Base-by-base conservation (phyloP, 2,888 invertebrate genomes). In the Clostera curtula region DNA sequence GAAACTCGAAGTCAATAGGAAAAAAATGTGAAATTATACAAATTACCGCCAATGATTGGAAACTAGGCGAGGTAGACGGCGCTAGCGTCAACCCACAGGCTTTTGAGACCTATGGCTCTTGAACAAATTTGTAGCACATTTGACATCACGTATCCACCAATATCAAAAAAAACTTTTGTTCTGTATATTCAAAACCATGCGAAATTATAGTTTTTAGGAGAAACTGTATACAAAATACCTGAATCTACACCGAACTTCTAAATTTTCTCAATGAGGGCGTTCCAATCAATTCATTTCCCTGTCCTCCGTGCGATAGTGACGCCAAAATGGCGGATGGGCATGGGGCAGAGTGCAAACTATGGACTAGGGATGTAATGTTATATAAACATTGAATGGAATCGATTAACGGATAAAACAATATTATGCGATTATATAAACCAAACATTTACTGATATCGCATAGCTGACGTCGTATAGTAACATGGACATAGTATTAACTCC, bases 251-350 rank as follows among this genome's bases (percentile, higher is more conserved):
- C 12, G 40, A 68, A 61, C 64, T 71, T 71, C 69, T 55, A 51
- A 59, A 56, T 63, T 70, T 64, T 64, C 66, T 61, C 71, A 68
- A 67, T 56, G 76, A 76, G 73, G 76, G 79, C 79, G 79, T 76
- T 71, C 53, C 58, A 54, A 68, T 79, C 73, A 73, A 67, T 70
- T 54, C 55, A 36, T 27, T 36, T 37, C 27, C 10, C 20, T 31
- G 31, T 15, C 2, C 38, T 31, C 45, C 24, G 24, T 35, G 75
- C 76, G 70, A 73, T 56, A 56, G 67, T 61, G 68, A 76, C 76
- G 77, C 75, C 73, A 59, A 68, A 68, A 74, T 75, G 73, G 74
- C 71, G 54, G 69, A 72, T 70, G 53, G 68, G 40, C 35, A 36
- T 31, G 52, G 49, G 56, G 60, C 59, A 60, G 6, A 4, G 20